A percentile compares a stretch with the other conserved stretches of the same genome.
These are phyloP conservation scores for Lissocephala sabroskyi DNA, from an alignment of 2,888 invertebrate genomes.

Conservation along the genomic window DNA sequence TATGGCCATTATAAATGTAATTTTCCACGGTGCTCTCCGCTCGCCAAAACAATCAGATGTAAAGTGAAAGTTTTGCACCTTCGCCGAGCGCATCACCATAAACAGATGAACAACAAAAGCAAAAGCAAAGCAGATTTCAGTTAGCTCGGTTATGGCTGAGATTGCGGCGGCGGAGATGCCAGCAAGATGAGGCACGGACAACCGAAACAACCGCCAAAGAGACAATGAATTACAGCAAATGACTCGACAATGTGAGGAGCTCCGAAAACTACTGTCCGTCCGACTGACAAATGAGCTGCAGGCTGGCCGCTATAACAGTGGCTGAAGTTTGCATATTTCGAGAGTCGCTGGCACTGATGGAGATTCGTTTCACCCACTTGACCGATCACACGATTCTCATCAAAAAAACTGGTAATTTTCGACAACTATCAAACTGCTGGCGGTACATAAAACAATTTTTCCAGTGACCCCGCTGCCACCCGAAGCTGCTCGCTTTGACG, in stretches of 20 bases:
- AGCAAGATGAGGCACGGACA: neutral
- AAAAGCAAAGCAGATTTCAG: constrained; percentile 1
- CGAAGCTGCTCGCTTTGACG: too few species aligned
- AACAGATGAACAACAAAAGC: neutral
- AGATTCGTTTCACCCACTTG: constrained; percentile 12
- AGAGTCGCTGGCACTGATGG: constrained; percentile 21
- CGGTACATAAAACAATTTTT: too few species aligned
- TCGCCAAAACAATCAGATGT: constrained; percentile 48
- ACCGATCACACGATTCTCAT: constrained; percentile 22
- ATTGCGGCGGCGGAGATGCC: too few species aligned
- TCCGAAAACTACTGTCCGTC: constrained; percentile 30
- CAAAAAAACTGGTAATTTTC: too few species aligned
- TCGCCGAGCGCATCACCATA: constrained; percentile 12
- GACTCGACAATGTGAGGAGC: constrained; percentile 38
- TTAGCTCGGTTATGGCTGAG: neutral
- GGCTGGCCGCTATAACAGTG: too few species aligned
- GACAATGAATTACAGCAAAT: constrained; percentile 53
- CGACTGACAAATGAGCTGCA: constrained; percentile 52
- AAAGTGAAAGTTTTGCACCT: constrained; percentile 67
- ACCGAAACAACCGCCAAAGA: constrained; percentile 16
- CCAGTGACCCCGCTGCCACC: too few species aligned
- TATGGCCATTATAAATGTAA: constrained; percentile 60
- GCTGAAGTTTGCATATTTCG: too few species aligned
- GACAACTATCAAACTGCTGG: too few species aligned
- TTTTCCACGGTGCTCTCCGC: constrained; percentile 32